Evolutionary conservation across 2,113 vertebrate genomes (phyloP).

Genomic region (Nycticryphes semicollaris): DNA sequence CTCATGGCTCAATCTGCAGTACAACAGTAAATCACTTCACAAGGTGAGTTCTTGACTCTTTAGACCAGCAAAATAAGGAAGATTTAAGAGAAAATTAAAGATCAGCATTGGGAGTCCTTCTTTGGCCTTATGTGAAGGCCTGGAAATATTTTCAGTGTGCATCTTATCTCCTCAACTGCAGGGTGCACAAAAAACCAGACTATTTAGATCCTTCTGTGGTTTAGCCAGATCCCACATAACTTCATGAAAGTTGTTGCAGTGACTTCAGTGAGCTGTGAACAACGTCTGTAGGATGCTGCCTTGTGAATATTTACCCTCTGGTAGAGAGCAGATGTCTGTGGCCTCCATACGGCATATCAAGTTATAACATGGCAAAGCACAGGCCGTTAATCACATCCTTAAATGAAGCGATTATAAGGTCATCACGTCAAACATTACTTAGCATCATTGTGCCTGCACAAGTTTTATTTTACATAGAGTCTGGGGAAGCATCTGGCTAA

Average conservation of each 20-base stretch:
- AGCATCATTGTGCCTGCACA: background rate
- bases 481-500: background rate
- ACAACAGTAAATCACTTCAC: background rate
- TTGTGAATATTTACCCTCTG: background rate
- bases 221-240: background rate
- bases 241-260: background rate
- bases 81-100: background rate
- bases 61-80: background rate
- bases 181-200: background rate
- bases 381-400: constrained; percentile 41
- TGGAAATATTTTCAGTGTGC: background rate
- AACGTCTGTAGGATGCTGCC: background rate
- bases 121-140: background rate
- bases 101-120: background rate
- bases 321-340: background rate
- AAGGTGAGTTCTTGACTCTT: background rate
- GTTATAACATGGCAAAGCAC: background rate
- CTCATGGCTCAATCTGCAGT: background rate
- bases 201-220: background rate
- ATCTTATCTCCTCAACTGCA: background rate
- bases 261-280: background rate
- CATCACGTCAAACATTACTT: constrained; percentile 28
- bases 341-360: background rate
- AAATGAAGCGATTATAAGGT: constrained; percentile 36
- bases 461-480: constrained; percentile 51